Evolutionary conservation across 2,888 invertebrate species (phyloP).

Genomic region (Peribatodes rhomboidaria): DNA sequence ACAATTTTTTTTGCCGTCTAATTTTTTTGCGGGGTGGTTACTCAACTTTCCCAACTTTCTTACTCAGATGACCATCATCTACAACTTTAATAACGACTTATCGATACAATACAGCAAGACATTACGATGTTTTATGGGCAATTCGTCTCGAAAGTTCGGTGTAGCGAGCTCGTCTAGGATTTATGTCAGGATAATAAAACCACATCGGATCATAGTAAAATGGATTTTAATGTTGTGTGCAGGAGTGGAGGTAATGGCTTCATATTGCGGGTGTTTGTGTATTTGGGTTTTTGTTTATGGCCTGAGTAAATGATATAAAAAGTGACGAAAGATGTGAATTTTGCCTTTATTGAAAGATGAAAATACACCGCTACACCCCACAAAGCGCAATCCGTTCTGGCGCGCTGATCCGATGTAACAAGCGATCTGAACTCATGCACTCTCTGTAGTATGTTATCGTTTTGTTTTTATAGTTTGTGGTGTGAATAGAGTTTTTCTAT

Average conservation of each 20-base stretch:
- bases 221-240: slow-evolving; percentile 68
- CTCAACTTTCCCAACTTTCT: not conserved
- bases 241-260: slow-evolving; percentile 59
- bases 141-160: slow-evolving; percentile 62
- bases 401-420: too few species aligned
- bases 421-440: too few species aligned
- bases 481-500: too few species aligned
- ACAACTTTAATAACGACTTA: slow-evolving; percentile 37
- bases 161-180: slow-evolving; percentile 47
- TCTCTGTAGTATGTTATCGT: too few species aligned
- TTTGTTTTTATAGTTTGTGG: too few species aligned
- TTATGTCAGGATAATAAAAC: slow-evolving; percentile 68
- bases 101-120: slow-evolving; percentile 27
- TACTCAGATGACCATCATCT: not conserved
- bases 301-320: not conserved
- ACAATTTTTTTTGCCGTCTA: too few species aligned
- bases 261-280: slow-evolving; percentile 48
- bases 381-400: too few species aligned
- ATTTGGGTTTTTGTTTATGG: slow-evolving; percentile 16
- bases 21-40: not conserved
- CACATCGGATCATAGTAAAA: slow-evolving; percentile 67
- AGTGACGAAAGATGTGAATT: not conserved
- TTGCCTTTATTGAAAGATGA: not conserved
- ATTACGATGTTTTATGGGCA: slow-evolving; percentile 61
- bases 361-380: too few species aligned